Conservation (phyloP, 2,797 vertebrate genomes). For the Vipera latastei region DNA sequence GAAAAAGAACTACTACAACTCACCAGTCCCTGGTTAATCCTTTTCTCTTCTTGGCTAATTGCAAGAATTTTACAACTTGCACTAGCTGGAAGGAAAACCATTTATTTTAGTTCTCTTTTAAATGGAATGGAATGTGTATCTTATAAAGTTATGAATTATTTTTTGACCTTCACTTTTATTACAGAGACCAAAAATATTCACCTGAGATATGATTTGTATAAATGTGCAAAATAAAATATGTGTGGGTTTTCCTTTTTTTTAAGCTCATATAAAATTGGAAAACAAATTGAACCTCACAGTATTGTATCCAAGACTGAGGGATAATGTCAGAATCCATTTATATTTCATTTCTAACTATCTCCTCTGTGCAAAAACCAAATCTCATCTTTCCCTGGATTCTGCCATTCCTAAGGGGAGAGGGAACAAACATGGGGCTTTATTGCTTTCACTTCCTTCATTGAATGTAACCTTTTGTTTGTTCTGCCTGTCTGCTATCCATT, state of each 20-base stretch:
- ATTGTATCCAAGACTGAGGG: not conserved
- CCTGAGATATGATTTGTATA: constrained; percentile 32
- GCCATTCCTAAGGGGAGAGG: too few species aligned
- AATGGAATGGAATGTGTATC: not conserved
- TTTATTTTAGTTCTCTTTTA: constrained; percentile 1
- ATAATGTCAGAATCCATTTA: too few species aligned
- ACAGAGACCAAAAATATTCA: not conserved
- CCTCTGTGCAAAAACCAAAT: too few species aligned
- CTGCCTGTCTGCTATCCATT: too few species aligned
- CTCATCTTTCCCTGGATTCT: too few species aligned
- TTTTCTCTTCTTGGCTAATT: constrained; percentile 66
- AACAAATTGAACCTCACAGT: not conserved
- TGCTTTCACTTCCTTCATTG: too few species aligned
- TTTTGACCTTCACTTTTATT: constrained; percentile 25
- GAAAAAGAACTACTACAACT: constrained; percentile 78
- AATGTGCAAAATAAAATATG: not conserved
- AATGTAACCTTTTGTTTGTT: too few species aligned
- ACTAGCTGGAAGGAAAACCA: not conserved
- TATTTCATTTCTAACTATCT: too few species aligned
- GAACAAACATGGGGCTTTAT: too few species aligned
- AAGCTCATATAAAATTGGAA: constrained; percentile 20
- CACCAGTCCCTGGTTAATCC: constrained; percentile 76
- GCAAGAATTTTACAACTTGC: constrained; percentile 35
- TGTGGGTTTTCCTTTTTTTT: not conserved
- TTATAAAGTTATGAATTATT: not conserved